Percentiles rank a stretch among this genome's conserved stretches.
Evolutionary conservation across 2,888 invertebrate genomes (phyloP).

Genomic region (Emesis russula): DNA sequence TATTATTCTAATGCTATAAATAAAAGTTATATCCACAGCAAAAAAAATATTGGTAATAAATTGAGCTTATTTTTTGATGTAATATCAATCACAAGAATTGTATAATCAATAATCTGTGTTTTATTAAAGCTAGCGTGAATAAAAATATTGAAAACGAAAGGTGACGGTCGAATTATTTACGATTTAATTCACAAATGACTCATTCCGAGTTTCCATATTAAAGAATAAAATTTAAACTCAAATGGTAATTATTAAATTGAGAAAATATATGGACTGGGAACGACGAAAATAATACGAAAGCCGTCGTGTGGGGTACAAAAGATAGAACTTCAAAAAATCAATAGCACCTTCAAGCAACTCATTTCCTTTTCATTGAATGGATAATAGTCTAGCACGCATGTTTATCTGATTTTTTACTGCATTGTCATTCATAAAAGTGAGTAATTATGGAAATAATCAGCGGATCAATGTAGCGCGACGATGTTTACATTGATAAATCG

Average conservation of each 20-base stretch:
- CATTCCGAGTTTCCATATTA: neutral
- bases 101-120: too few relatives aligned
- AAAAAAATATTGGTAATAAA: too few relatives aligned
- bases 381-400: constrained; percentile 79
- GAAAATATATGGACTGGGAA: constrained; percentile 54
- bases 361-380: constrained; percentile 67
- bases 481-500: constrained; percentile 93
- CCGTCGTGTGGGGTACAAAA: constrained; percentile 85
- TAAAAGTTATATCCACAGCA: too few relatives aligned
- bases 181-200: neutral
- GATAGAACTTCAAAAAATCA: constrained; percentile 89
- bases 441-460: constrained; percentile 92
- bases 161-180: neutral
- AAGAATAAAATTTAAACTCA: neutral
- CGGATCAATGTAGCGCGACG: constrained; percentile 93
- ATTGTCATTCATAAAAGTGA: constrained; percentile 94
- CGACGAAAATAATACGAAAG: constrained; percentile 60
- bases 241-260: constrained; percentile 56
- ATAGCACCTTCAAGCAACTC: constrained; percentile 84
- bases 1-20: too few relatives aligned
- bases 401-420: constrained; percentile 90
- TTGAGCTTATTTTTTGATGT: too few relatives aligned
- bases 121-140: neutral
- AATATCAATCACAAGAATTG: too few relatives aligned
- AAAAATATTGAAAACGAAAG: neutral